Percentiles rank a stretch among this genome's conserved stretches.
Conservation (phyloP, 2,113 vertebrate species). For the Naja naja region DNA sequence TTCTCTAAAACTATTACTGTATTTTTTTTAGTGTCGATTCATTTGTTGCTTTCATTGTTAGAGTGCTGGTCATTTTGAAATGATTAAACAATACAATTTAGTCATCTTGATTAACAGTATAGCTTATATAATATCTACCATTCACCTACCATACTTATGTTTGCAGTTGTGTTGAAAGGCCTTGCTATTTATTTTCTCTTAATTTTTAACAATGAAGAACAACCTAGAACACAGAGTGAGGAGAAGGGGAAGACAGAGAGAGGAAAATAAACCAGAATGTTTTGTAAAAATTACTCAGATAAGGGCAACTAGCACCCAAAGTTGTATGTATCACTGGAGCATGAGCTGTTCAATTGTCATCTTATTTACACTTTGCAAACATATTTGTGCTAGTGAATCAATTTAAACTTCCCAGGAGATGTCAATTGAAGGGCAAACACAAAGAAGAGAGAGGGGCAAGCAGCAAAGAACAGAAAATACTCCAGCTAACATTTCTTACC, state of each 20-base stretch:
- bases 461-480: slow-evolving; percentile 59
- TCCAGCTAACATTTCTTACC: slow-evolving; percentile 18
- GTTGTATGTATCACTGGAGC: neutral
- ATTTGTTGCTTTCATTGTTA: neutral
- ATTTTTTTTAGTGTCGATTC: neutral
- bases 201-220: slow-evolving; percentile 33
- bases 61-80: neutral
- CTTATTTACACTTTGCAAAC: slow-evolving; percentile 55
- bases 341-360: slow-evolving; percentile 50
- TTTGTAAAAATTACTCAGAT: slow-evolving; percentile 32
- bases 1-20: neutral
- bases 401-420: slow-evolving; percentile 53
- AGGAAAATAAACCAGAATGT: slow-evolving; percentile 26
- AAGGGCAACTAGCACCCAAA: slow-evolving; percentile 50
- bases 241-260: neutral
- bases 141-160: slow-evolving; percentile 17
- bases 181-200: slow-evolving; percentile 14
- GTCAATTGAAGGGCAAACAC: slow-evolving; percentile 57
- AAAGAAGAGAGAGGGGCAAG: slow-evolving; percentile 33
- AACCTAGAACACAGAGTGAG: slow-evolving; percentile 24
- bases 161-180: slow-evolving; percentile 23
- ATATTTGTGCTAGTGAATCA: slow-evolving; percentile 62
- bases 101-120: neutral
- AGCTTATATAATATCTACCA: slow-evolving; percentile 28
- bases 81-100: neutral